Percentiles rank a stretch among this genome's conserved stretches.
Conservation (phyloP, 1,140 invertebrate species). For the Eriocheir sinensis region DNA sequence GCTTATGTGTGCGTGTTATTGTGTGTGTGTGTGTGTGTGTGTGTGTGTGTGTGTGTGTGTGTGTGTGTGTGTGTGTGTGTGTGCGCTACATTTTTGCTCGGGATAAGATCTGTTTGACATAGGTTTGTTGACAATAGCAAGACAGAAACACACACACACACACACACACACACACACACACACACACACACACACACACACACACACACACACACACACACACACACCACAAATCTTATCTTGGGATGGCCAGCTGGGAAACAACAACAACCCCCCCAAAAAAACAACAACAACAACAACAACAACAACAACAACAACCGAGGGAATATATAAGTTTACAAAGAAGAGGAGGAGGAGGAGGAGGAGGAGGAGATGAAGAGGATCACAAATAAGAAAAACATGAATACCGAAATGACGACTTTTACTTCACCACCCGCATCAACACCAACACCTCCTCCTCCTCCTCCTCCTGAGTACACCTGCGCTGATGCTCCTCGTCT, state of each 20-base stretch:
- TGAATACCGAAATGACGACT: too few species aligned
- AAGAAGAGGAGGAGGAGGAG: background rate
- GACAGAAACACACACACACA: background rate
- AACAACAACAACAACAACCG: too few species aligned
- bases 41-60: constrained; percentile 12
- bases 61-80: constrained; percentile 4
- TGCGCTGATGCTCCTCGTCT: too few species aligned
- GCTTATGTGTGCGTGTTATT: background rate
- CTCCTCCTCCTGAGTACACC: background rate
- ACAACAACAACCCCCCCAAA: too few species aligned
- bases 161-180: constrained; percentile 1
- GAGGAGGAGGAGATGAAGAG: background rate
- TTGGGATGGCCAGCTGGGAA: background rate
- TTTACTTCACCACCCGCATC: too few species aligned
- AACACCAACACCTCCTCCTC: too few species aligned
- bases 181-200: constrained; percentile 14
- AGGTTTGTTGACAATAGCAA: too few species aligned
- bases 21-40: constrained; percentile 22
- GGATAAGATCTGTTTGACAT: too few species aligned
- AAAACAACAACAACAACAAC: too few species aligned
- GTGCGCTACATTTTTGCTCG: background rate
- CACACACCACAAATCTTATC: too few species aligned
- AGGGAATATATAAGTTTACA: too few species aligned
- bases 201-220: background rate
- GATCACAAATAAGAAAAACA: background rate